A percentile compares a stretch with the other conserved stretches of the same genome.
These are phyloP conservation scores for Phaenicophaeus curvirostris DNA, from an alignment of 2,797 vertebrate species.

Conservation along the genomic window DNA sequence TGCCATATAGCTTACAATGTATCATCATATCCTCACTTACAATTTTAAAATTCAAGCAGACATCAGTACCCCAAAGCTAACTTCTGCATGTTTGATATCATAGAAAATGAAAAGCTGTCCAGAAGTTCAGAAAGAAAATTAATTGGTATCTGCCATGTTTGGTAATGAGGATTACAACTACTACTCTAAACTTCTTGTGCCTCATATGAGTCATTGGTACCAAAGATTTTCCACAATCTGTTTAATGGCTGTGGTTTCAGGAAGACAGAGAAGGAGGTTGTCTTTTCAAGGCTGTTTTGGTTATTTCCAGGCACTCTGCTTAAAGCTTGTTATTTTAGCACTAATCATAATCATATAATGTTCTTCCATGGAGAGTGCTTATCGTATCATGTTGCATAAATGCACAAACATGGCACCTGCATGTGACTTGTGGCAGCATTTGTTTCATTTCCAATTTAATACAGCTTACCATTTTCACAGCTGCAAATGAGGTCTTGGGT, in stretches of 20 bases:
- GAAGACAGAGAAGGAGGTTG: background rate
- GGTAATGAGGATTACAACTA: background rate
- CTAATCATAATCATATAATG: background rate
- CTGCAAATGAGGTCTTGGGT: background rate
- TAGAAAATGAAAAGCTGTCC: background rate
- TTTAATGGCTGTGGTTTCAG: constrained; percentile 13
- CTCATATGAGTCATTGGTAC: background rate
- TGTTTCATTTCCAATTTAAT: background rate
- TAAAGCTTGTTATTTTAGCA: constrained; percentile 38
- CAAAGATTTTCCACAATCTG: background rate
- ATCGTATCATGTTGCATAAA: background rate
- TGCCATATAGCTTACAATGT: background rate
- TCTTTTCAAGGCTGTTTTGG: background rate
- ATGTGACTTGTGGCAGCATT: background rate
- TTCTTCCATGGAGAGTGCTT: background rate
- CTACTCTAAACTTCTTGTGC: background rate
- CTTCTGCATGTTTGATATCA: background rate
- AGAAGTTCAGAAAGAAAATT: background rate
- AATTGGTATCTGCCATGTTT: background rate
- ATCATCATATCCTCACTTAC: background rate
- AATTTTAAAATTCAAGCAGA: background rate
- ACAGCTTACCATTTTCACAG: background rate
- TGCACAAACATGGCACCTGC: background rate
- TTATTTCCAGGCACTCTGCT: constrained; percentile 11
- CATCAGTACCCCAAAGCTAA: background rate